A percentile compares a stretch with the other conserved stretches of the same genome.
Conservation (phyloP, 2,888 invertebrate species). For the Cephalotes varians region DNA sequence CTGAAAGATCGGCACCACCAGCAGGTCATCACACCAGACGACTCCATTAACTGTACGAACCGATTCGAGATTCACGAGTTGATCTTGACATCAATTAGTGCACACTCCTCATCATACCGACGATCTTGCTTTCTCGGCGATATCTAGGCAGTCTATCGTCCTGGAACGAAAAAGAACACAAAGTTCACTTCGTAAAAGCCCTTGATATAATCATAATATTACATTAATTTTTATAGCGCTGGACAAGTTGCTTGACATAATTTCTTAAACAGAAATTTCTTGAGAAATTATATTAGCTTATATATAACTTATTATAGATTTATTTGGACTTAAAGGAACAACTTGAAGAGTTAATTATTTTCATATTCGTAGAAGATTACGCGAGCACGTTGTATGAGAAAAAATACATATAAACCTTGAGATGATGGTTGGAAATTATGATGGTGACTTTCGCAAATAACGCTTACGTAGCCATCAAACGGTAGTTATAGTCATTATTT, state of each 20-base stretch:
- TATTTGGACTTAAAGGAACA: not conserved
- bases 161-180: conserved; percentile 7
- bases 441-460: not conserved
- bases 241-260: not conserved
- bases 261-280: not conserved
- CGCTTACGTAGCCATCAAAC: not conserved
- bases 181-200: not conserved
- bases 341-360: conserved; percentile 3
- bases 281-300: not conserved
- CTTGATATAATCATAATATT: not conserved
- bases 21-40: conserved; percentile 12
- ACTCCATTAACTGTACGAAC: conserved; percentile 23
- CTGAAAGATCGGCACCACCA: conserved; percentile 30
- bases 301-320: too few relatives aligned
- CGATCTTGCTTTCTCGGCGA: conserved; percentile 9
- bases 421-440: conserved; percentile 1
- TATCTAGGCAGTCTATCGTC: not conserved
- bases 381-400: too few relatives aligned
- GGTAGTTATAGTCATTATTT: conserved; percentile 3
- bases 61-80: conserved; percentile 1
- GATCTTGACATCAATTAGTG: conserved; percentile 12
- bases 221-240: not conserved
- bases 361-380: not conserved
- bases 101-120: not conserved
- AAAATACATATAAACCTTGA: not conserved